phyloP scores from a whole-genome alignment of 2,888 invertebrate species.

The Brassicogethes aeneus region DNA sequence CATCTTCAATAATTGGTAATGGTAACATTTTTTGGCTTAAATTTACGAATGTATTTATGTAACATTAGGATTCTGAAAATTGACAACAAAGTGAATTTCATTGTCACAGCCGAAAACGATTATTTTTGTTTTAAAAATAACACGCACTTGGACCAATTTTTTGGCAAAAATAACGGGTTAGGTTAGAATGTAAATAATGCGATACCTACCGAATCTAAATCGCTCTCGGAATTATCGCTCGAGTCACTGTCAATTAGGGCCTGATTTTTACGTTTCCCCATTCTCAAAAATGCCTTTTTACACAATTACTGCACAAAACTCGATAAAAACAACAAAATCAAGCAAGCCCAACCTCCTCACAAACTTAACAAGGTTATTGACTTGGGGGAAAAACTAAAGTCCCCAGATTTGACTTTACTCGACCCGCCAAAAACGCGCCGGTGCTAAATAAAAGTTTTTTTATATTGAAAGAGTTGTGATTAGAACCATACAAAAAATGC shows the following conservation, averaged over 20 bases:
- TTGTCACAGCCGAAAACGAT: neutral
- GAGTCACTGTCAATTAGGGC: slow-evolving; percentile 76
- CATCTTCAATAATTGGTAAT: slow-evolving; percentile 1
- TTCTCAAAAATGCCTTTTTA: slow-evolving; percentile 37
- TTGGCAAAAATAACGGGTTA: slow-evolving; percentile 3
- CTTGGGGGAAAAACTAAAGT: slow-evolving; percentile 2
- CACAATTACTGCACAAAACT: neutral
- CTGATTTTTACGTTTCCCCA: slow-evolving; percentile 80
- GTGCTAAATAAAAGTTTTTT: too few species aligned
- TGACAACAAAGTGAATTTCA: neutral
- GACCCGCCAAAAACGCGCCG: too few species aligned
- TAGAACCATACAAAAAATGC: too few species aligned
- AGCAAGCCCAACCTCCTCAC: neutral
- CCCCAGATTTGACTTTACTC: too few species aligned
- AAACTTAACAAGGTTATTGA: neutral
- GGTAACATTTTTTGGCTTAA: neutral
- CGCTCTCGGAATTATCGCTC: slow-evolving; percentile 70
- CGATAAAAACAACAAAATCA: neutral
- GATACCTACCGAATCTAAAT: slow-evolving; percentile 71
- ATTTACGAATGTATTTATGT: neutral
- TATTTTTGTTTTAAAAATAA: slow-evolving; percentile 4
- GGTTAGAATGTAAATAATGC: slow-evolving; percentile 5
- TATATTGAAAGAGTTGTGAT: too few species aligned
- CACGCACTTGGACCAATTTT: slow-evolving; percentile 7
- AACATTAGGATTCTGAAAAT: neutral